Base-by-base conservation (phyloP, 2,113 vertebrate genomes). In the Entelurus aequoreus region DNA sequence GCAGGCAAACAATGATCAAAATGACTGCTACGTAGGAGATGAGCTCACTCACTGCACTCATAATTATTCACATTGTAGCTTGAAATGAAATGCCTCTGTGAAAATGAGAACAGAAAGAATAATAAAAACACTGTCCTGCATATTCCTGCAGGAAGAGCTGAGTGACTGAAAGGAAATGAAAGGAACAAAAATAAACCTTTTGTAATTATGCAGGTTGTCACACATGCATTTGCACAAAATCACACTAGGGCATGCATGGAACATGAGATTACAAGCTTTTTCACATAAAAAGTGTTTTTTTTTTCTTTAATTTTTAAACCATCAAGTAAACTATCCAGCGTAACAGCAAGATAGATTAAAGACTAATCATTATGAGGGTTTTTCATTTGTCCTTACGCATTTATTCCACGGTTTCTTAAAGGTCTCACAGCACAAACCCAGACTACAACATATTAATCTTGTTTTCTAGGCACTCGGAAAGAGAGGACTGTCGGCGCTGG, bases 361-460 rank as follows among this genome's bases (percentile, higher is more conserved):
- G 28, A 28, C 28, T 28, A 8, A 9, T 14, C 36, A 60, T 16
- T 54, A 21, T 55, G 19, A 50, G 40, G 1, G 13, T 54, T 68
- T 53, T n/a, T n/a, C 37, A 53, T 65, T 57, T 6, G 54, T 60
- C 28, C 70, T 53, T 56, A 5, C 7, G 15, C 51, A 78, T 68
- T 78, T 42, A 52, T 63, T 38, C 14, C 49, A 50, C 42, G 4
- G 10, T 38, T 68, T 58, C 37, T 16, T 59, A 49, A 54, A 15
- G 44, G 54, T 74, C 44, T 28, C 14, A 35, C n/a, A 48, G 16
- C 40, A 57, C 42, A 54, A 52, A 37, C 57, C 51, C 60, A 71
- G 62, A 76, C 65, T 59, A 62, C 60, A 70, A 59, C 60, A 71
- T 69, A 80, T 79, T 72, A 54, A 79, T 80, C 80, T 66, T 62